Evolutionary conservation across 2,113 vertebrate species (phyloP), one percentile per base, ranked within the genome.

Genomic region (Herpetotheres cachinnans): DNA sequence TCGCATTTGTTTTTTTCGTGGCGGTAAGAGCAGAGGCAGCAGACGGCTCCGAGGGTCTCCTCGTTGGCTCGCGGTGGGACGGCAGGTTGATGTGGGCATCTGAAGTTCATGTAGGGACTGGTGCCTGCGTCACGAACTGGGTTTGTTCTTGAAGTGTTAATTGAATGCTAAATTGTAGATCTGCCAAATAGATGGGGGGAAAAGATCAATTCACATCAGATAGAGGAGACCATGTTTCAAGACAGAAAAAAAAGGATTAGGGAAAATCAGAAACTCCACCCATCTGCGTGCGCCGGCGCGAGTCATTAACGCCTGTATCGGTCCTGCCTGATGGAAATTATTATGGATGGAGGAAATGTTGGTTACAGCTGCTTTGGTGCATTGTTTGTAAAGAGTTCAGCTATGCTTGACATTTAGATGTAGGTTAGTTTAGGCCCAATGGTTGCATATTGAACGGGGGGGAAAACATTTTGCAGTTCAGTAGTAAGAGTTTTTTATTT

Each of bases 181-280:
- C 77, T 82, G 82, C 50, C 65, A 82, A 52, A 54, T 27, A 87
- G 90, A 49, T 46, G 44, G 88, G 87, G 55, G 76, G 91, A 90
- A 93, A 89, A 79, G 69, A 94, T 91, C 77, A 50, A 85, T 96
- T 94, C 7, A 13, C 27, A 2, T 89, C 81, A 78, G 73, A 47
- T 16, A 46, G 91, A 77, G 65, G 74, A 93, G 70, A 59, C 18
- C 55, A 9, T 38, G 66, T 81, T 95, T 82, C 34, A 30, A 30
- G 72, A 26, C 52, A 82, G 86, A 50, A 66, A 80, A 46, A 46
- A 66, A 52, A 61, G 74, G 70, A 80, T 94, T 58, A 38, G 50
- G 82, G 78, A n/a, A 63, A 80, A 80, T 82, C 62, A 59, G 34
- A 85, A 55, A 40, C 16, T 95, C 66, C n/a, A 71, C 40, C 73